These are phyloP conservation scores for Astropecten irregularis DNA, from an alignment of 53 echinoderm and acorn worm species.

Conservation along the genomic window DNA sequence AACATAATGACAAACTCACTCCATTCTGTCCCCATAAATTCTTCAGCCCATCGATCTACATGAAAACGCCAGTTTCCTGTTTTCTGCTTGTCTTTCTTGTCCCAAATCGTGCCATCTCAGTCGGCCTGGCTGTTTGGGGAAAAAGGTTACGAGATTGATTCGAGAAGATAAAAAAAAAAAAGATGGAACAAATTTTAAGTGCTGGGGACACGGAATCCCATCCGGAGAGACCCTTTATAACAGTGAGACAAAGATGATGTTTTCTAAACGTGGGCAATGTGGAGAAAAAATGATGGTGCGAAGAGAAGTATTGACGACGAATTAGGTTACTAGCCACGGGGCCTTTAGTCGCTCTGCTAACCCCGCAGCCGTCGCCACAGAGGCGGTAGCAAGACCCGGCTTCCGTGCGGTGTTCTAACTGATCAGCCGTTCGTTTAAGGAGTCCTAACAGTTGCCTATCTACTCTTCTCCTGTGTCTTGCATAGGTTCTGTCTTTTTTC, in stretches of 20 bases:
- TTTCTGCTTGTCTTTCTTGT: neutral
- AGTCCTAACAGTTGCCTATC: neutral
- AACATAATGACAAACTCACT: neutral
- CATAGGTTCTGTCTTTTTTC: too few relatives aligned
- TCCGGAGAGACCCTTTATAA: neutral
- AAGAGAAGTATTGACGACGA: constrained; percentile 32
- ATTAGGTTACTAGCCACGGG: constrained; percentile 8
- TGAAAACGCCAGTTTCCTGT: constrained; percentile 3
- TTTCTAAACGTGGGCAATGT: too few relatives aligned
- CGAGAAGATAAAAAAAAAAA: neutral
- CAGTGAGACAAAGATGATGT: too few relatives aligned
- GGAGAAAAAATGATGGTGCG: neutral
- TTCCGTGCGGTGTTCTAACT: neutral
- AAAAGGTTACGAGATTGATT: constrained; percentile 22
- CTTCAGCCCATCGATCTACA: constrained; percentile 2
- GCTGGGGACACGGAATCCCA: neutral
- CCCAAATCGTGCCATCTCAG: constrained; percentile 11
- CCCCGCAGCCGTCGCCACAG: neutral
- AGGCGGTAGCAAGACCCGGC: neutral
- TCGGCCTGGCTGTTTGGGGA: neutral
- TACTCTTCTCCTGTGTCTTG: neutral
- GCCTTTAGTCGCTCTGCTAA: neutral
- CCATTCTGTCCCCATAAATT: neutral
- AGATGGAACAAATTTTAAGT: too few relatives aligned
- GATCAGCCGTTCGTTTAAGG: neutral